Evolutionary conservation across 2,797 vertebrate species (phyloP), one percentile per base, ranked within the genome.

Genomic region (Malacoraja senta): DNA sequence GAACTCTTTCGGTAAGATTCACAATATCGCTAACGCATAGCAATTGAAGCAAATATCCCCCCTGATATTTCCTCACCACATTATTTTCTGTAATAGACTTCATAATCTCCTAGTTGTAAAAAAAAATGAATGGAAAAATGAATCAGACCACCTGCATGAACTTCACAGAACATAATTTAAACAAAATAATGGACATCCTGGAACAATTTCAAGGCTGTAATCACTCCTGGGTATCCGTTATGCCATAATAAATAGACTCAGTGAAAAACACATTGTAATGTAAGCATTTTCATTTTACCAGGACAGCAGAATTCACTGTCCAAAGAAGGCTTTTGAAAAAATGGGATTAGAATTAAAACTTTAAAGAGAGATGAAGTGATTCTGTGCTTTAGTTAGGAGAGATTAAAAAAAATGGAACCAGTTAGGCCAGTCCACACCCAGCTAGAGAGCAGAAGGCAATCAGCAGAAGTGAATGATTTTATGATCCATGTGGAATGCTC

Each of bases 181-280:
- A 86, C 8, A 86, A 88, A 19, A 29, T 65, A 88, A 88, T 65
- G 29, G 13, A 65, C 58, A 88, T 35, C 63, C 84, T 35, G 53
- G 84, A 65, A 65, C 63, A 65, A 88, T n/a, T 86, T 61, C 58
- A 88, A 88, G 61, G 61, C 61, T 63, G 84, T 32, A 63, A 65
- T 88, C 61, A 63, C 84, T 65, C 84, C 13, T 88, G 61, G 84
- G 58, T 65, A 63, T 17, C 58, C 58, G 65, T 88, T 88, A 88
- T 88, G n/a, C 26, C 32, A 65, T 65, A 88, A 88, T 88, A 88
- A 88, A 88, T 63, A 35, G 29, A n/a, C 84, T 88, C 61, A 61
- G 53, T 61, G 84, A 88, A 65, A 88, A 88, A 32, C 7, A 80
- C 3, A 53, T 29, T 1, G 8, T 65, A 63, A 35, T n/a, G 29